Base-by-base conservation (phyloP, 1,140 invertebrate species). In the Ganaspis sp. region DNA sequence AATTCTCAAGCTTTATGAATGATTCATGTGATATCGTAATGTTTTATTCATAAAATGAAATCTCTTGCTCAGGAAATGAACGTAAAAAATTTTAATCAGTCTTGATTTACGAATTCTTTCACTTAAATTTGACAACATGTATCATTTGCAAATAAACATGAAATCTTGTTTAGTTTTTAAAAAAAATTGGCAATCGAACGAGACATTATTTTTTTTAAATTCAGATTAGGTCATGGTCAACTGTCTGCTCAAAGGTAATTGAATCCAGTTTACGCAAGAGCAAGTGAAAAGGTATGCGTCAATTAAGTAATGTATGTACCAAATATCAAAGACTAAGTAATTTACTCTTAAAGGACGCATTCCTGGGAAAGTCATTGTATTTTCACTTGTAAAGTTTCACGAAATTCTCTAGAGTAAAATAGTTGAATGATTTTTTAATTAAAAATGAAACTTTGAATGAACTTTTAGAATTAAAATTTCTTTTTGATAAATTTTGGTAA, bases 151-250 rank as follows among this genome's bases (percentile, higher is more conserved):
- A 64, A 64, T n/a, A 15, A 26, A 64, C 11, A 12, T 19, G 15
- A 15, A 64, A 15, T 34, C 26, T 64, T 29, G 58, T 58, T 4
- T 26, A 64, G 3, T 34, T 26, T 26, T 23, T 9, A 29, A 64
- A 64, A 29, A 12, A 34, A 64, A 64, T 64, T 64, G 23, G 11
- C 58, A 64, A 21, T 64, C 23, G 15, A 64, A 64, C 23, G 58
- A 64, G 58, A 64, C 58, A 64, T 26, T 12, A n/a, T 64, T 26
- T 64, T 64, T 75, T 75, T 42, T 37, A 54, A 15, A 78, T 81
- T 71, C 53, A 77, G 70, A 71, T 73, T 73, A 58, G 72, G 73
- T 80, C 73, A 76, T 29, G 73, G 75, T 81, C 53, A 69, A 74
- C 19, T 77, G 64, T 58, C 34, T 80, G 58, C 37, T 37, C 26